Conservation (phyloP, 1,140 invertebrate species). For the Theocolax elegans region DNA sequence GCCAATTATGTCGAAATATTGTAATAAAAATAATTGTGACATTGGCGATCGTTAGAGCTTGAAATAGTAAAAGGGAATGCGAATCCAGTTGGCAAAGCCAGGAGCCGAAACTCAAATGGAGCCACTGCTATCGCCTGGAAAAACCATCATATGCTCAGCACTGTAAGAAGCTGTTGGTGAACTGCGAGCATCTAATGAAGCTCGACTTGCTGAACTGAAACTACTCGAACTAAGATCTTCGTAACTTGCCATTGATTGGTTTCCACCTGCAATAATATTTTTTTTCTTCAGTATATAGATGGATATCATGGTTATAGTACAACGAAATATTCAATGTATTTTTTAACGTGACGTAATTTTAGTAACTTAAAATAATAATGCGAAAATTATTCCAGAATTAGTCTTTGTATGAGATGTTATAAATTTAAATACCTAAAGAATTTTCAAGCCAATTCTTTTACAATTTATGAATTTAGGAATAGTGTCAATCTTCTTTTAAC, state of each 20-base stretch:
- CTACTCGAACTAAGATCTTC: constrained; percentile 85
- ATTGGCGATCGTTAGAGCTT: background rate
- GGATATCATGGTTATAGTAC: background rate
- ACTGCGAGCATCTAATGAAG: constrained; percentile 81
- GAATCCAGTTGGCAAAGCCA: background rate
- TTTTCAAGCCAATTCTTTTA: too few species aligned
- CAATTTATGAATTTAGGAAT: too few species aligned
- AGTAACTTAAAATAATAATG: background rate
- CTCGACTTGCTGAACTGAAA: constrained; percentile 82
- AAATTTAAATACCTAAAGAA: too few species aligned
- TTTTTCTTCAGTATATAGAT: background rate
- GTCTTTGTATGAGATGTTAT: too few species aligned
- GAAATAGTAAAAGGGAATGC: constrained; percentile 8
- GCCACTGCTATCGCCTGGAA: constrained; percentile 78
- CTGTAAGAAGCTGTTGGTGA: constrained; percentile 74
- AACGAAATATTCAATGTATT: background rate
- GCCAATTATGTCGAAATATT: too few species aligned
- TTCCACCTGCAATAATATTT: constrained; percentile 65
- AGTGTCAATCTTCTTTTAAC: too few species aligned
- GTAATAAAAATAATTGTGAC: too few species aligned
- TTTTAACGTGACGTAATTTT: too few species aligned
- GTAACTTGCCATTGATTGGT: constrained; percentile 71
- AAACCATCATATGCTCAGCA: constrained; percentile 80
- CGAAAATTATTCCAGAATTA: too few species aligned
- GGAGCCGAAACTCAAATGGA: constrained; percentile 67